Evolutionary conservation across 2,888 invertebrate species (phyloP), one percentile per base, ranked within the genome.

Genomic region (Xiphydria camelus): DNA sequence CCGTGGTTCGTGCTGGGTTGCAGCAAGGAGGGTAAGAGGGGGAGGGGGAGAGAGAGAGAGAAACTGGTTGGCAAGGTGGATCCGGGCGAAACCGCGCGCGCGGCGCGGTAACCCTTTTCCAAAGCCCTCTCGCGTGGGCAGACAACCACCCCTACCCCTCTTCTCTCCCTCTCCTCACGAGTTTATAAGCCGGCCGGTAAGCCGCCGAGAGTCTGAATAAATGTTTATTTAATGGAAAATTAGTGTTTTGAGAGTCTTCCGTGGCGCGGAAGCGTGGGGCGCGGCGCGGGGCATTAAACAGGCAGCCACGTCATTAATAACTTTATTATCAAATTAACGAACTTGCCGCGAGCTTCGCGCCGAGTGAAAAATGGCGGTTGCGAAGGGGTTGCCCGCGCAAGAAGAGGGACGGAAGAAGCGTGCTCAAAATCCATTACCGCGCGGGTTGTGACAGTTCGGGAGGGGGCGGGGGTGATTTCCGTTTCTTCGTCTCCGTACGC

Each of bases 141-240:
- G 26, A 26, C 12, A 26, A 26, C 26, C n/a, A n/a, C n/a, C n/a
- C n/a, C n/a, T n/a, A n/a, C n/a, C n/a, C n/a, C n/a, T n/a, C n/a
- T n/a, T n/a, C n/a, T n/a, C n/a, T n/a, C n/a, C n/a, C n/a, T n/a
- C n/a, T n/a, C n/a, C n/a, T n/a, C n/a, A n/a, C n/a, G n/a, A n/a
- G n/a, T n/a, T n/a, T n/a, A 14, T 26, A 10, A 10, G 26, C 14
- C 26, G 26, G 10, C 4, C 26, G 26, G 10, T 10, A 1, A 10
- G 4, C 10, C 10, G n/a, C 14, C 2, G 0, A 10, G 14, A 26
- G 3, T 26, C 4, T 7, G 26, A 26, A 26, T 17, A 33, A 59
- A 63, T 63, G 57, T 59, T 63, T 61, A 45, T 55, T 55, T 54
- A 61, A 63, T 63, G 54, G 55, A 53, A 61, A 59, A 61, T 63